Evolutionary conservation across 1,140 invertebrate genomes (phyloP).

Genomic region (Brachionus rotundiformis): DNA sequence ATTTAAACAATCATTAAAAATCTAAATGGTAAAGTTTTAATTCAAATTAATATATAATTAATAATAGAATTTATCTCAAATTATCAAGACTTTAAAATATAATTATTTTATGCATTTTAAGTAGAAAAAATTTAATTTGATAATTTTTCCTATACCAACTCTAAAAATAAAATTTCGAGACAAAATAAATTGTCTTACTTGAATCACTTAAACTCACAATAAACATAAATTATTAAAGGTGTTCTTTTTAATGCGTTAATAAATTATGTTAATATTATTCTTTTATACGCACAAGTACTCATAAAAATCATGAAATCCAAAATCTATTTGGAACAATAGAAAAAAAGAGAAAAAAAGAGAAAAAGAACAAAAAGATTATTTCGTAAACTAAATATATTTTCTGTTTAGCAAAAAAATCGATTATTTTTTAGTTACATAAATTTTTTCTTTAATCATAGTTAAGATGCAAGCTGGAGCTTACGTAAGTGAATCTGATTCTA

Average conservation of each 20-base stretch:
- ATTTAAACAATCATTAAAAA: no score
- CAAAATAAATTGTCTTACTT: neutral
- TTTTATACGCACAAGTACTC: neutral
- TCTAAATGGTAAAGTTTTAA: no score
- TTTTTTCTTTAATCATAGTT: neutral
- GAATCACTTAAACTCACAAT: neutral
- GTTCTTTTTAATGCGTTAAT: no score
- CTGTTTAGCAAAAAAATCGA: neutral
- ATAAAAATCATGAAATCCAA: neutral
- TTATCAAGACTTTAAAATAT: no score
- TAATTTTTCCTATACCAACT: no score
- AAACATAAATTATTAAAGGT: no score
- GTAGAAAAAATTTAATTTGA: no score
- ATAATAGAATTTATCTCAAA: no score
- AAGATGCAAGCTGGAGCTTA: slow-evolving; percentile 14
- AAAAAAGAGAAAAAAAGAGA: neutral
- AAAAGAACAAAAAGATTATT: neutral
- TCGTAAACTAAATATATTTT: neutral
- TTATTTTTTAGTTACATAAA: neutral
- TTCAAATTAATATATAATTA: no score
- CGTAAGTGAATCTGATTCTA: neutral
- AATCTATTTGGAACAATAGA: neutral
- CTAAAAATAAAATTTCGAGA: neutral
- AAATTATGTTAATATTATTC: neutral
- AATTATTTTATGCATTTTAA: no score